Evolutionary conservation across 2,888 invertebrate genomes (phyloP).

Genomic region (Pogonocherus hispidulus): DNA sequence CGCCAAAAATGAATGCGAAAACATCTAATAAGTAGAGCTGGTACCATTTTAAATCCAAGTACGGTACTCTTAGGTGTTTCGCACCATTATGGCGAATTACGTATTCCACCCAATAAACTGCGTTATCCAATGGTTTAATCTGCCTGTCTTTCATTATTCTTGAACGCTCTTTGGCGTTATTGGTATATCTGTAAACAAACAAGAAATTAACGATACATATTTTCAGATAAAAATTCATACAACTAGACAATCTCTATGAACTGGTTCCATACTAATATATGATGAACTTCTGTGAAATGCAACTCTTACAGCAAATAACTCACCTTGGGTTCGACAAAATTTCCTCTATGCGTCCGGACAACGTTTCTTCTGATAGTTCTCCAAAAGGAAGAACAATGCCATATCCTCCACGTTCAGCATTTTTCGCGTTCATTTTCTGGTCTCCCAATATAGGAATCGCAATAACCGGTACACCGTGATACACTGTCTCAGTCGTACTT

Average conservation of each 20-base stretch:
- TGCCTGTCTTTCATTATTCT: constrained; percentile 44
- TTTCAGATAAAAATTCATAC: no score
- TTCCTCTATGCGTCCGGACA: constrained; percentile 32
- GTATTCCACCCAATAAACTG: constrained; percentile 50
- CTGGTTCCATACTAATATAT: no score
- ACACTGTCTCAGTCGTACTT: constrained; percentile 38
- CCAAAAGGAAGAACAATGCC: constrained; percentile 21
- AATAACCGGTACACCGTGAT: constrained; percentile 42
- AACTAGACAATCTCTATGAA: no score
- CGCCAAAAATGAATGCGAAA: constrained; percentile 11
- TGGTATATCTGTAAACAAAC: constrained; percentile 40
- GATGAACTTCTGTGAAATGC: no score
- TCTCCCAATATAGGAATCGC: constrained; percentile 40
- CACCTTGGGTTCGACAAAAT: constrained; percentile 42
- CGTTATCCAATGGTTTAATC: constrained; percentile 41
- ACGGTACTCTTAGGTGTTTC: constrained; percentile 45
- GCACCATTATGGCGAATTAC: constrained; percentile 49
- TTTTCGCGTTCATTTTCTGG: constrained; percentile 39
- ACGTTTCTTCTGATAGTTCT: constrained; percentile 32
- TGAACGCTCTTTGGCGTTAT: constrained; percentile 40
- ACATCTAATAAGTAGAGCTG: constrained; percentile 51
- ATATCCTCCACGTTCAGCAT: constrained; percentile 26
- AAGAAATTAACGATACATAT: neutral
- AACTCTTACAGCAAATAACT: neutral
- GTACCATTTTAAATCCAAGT: constrained; percentile 47